Base-by-base conservation (phyloP, 92 coral and sea anemone species). In the Palythoa grandis region DNA sequence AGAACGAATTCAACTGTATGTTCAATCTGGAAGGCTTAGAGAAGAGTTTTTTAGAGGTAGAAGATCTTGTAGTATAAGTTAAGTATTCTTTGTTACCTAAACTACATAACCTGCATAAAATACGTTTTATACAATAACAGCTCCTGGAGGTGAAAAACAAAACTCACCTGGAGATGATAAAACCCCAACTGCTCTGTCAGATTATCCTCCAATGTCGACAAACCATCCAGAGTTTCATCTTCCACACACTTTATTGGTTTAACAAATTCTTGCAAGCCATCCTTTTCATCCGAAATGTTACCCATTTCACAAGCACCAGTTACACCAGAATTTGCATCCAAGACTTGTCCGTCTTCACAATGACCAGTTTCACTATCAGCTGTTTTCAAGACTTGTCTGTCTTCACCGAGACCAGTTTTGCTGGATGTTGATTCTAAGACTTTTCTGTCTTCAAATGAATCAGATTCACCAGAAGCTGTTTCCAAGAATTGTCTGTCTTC, bases 141-240 rank as follows among this genome's bases (percentile, higher is more conserved):
- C 12, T 58, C 20, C 65, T 58, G 5, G 7, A 13, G 12, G 65
- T 19, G 3, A 58, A 11, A 1, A 15, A 19, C 48, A 72, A 72
- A 1, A 77, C 82, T 57, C 82, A 77, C 82, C 82, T 77, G 20
- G 52, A 14, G 70, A 56, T 60, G 67, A 14, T 24, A 56, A 23
- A 25, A 0, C 15, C 19, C 14, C 70, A 77, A 68, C 35, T 53
- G 82, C 56, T 77, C 82, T 56, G 19, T 7, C 69, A 77, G 56
- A 22, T n/a, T 77, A 22, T 22, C 48, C 69, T 77, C 82, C 24
- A 77, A 54, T 48, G 29, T 38, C 52, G 12, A 56, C 82, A 77
- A 60, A 22, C 48, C 70, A 56, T 77, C 70, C 23, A 54, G 52
- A 77, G 82, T 77, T 57, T 29, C 82, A 16, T 77, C 82, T 57